Base-by-base conservation (phyloP, 2,797 vertebrate species). In the Mormyrus proboscirostris region DNA sequence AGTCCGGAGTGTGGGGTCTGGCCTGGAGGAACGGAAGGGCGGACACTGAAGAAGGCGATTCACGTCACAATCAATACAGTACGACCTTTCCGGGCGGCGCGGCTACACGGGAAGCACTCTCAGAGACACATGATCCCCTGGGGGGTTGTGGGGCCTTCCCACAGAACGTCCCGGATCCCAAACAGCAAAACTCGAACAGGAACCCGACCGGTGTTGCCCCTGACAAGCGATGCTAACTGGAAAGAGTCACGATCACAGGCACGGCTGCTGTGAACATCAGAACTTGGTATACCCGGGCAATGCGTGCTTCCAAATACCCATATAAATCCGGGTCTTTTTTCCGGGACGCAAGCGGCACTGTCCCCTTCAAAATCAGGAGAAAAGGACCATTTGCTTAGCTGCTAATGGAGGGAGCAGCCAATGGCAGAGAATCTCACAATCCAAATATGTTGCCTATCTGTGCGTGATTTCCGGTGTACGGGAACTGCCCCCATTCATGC, bases 61-160 rank as follows among this genome's bases (percentile, higher is more conserved):
- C 59, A 25, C 55, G 41, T 86, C 41, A 50, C 83, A 62, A 38
- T 89, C 83, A 10, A 53, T 89, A 55, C 14, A 1, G 8, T 10
- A n/a, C 29, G 59, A 86, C 89, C 83, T 89, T 86, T 89, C 89
- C 44, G 29, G 19, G 9, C 2, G 86, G 83, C 83, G 62, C 44
- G 1, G 47, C 38, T 47, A 44, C 57, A 14, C 38, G 82, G 49
- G 22, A 84, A 51, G 82, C 82, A 22, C 47, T 84, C 47, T 7
- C 49, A 33, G 83, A 33, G 49, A 29, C 83, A 86, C 49, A 49
- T 49, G 19, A 86, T 29, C 49, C 12, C 83, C 50, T 33, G 25
- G 10, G 47, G n/a, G 9, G 14, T 6, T 14, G 8, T 9, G 25
- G 50, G 88, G 25, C 84, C 33, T 79, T 19, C 73, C 73, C 73